phyloP scores from a whole-genome alignment of 2,888 invertebrate species.

The Frankliniella fusca region DNA sequence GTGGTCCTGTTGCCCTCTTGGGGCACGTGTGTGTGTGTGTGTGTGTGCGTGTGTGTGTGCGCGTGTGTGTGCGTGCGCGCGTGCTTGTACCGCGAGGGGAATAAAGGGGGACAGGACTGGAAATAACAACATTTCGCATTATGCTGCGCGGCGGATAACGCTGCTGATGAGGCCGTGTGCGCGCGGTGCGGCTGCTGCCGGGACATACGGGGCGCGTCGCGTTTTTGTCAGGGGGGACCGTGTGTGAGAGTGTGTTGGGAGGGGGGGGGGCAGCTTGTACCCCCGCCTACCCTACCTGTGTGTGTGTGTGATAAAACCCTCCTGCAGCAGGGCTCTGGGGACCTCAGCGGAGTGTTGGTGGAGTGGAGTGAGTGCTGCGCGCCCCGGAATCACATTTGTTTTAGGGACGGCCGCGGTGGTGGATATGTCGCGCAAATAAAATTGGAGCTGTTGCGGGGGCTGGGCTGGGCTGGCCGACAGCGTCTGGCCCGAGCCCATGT shows the following conservation, averaged over 20 bases:
- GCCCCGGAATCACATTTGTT: too few species aligned
- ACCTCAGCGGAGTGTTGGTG: too few species aligned
- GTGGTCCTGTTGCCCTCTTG: not conserved
- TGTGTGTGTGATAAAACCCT: too few species aligned
- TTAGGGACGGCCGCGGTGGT: too few species aligned
- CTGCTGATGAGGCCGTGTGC: not conserved
- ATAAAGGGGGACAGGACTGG: not conserved
- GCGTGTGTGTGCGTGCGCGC: not conserved
- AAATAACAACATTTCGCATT: conserved; percentile 7
- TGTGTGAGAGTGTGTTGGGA: not conserved
- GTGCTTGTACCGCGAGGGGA: not conserved
- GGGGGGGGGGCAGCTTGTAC: not conserved
- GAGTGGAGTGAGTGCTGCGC: too few species aligned
- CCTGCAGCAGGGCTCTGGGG: too few species aligned
- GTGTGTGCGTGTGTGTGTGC: not conserved
- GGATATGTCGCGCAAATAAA: too few species aligned
- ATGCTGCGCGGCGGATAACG: not conserved
- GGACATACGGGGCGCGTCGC: too few species aligned
- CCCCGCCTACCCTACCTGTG: too few species aligned
- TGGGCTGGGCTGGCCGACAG: too few species aligned
- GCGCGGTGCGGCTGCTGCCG: not conserved
- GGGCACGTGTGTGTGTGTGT: not conserved
- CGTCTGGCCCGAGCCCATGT: too few species aligned
- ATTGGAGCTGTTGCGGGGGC: too few species aligned
- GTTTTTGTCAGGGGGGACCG: not conserved